Base-by-base conservation (phyloP, 2,113 vertebrate genomes). In the Oncorhynchus masou region DNA sequence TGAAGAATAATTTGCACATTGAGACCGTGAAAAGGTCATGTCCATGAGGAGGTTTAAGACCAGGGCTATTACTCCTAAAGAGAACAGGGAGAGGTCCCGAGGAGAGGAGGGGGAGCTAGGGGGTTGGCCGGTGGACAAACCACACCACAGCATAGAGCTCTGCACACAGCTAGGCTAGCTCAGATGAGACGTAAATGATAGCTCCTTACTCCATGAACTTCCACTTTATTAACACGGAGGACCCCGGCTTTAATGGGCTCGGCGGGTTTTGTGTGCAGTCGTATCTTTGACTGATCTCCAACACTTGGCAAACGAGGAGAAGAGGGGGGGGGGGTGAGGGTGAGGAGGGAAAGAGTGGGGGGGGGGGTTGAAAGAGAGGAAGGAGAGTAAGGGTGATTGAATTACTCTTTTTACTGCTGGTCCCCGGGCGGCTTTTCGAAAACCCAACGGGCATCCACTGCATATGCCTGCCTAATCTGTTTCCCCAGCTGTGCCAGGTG, bases 381-480 rank as follows among this genome's bases (percentile, higher is more conserved):
- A 69, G 25, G 70, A 64, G 71, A 24, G 71, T 9, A 16, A 19
- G 20, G 54, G 70, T 62, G 62, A 83, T 73, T 76, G 77, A 75
- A 87, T 84, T 88, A 82, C 82, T 86, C 75, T 57, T 74, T 88
- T 89, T 89, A 89, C 81, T 79, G 86, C 78, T 66, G 2, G 20
- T 91, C 88, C 88, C 88, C 74, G 81, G 81, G 87, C 78, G 76
- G 82, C 81, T 80, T 89, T 86, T 85, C 19, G 20, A 79, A 82
- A 74, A 60, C 51, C 78, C 64, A 60, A 87, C 81, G 77, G 74
- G 77, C 86, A 86, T 85, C 75, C 79, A 78, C 84, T 85, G 84
- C 88, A 88, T 87, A 90, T 88, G 90, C 80, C 87, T 20, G 59
- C 67, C 73, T 90, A 88, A 91, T 89, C 88, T 85, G 88, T 83